Percentiles rank a stretch among this genome's conserved stretches.
These are phyloP conservation scores for Pseudococcus longispinus DNA, from an alignment of 2,888 invertebrate species.

Conservation along the genomic window DNA sequence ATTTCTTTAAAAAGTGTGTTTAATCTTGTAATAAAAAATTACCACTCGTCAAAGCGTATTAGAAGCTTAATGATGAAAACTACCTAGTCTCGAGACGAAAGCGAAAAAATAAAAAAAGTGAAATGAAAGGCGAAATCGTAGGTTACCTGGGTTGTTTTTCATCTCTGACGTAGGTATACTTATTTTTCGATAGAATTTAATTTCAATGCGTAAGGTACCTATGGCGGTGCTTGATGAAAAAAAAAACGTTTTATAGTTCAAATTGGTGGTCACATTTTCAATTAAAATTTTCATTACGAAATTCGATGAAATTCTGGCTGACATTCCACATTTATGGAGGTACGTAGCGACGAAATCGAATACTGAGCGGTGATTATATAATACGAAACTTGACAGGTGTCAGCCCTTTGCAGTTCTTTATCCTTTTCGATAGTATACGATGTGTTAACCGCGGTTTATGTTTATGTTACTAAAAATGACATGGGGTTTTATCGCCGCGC, in stretches of 20 bases:
- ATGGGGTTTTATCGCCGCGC: neutral
- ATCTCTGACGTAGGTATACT: neutral
- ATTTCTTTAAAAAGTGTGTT: constrained; percentile 1
- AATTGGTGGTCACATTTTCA: constrained; percentile 6
- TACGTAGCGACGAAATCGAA: constrained; percentile 31
- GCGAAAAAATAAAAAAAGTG: neutral
- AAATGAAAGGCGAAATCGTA: neutral
- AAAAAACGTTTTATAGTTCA: neutral
- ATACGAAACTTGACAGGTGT: constrained; percentile 28
- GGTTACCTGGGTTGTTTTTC: neutral
- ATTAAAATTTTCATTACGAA: constrained; percentile 14
- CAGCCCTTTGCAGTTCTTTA: constrained; percentile 31
- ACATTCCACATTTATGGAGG: neutral
- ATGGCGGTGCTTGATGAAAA: neutral
- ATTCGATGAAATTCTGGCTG: neutral
- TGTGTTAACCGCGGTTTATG: neutral
- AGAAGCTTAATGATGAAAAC: neutral
- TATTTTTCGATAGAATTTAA: neutral
- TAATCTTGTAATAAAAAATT: constrained; percentile 6
- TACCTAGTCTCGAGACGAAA: neutral
- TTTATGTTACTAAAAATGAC: neutral
- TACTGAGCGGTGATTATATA: constrained; percentile 23
- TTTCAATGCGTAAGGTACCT: neutral
- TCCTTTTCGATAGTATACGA: constrained; percentile 9
- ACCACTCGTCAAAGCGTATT: neutral